These are phyloP conservation scores for Corydoras sp. DNA, from an alignment of 2,113 vertebrate species.

Conservation along the genomic window DNA sequence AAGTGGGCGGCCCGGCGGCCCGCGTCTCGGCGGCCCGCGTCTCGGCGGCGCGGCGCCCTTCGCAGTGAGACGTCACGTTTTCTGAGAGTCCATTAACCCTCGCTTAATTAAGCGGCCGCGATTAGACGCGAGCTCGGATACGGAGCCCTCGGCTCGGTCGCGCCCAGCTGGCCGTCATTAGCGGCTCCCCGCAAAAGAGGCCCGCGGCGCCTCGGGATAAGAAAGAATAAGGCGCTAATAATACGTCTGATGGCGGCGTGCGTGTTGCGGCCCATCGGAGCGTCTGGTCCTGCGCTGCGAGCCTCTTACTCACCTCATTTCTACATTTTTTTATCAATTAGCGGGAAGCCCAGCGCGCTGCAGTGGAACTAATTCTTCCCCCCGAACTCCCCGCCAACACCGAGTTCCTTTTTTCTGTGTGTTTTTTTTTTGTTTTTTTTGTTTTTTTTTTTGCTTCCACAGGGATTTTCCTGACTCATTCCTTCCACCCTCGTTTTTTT, in stretches of 20 bases:
- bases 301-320: constrained; percentile 21
- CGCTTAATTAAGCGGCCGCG: constrained; percentile 70
- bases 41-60: constrained; percentile 36
- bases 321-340: constrained; percentile 18
- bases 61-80: constrained; percentile 58
- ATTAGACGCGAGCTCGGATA: constrained; percentile 61
- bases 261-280: constrained; percentile 5
- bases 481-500: neutral
- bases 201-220: constrained; percentile 17
- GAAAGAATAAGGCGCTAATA: constrained; percentile 36
- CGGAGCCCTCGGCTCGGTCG: constrained; percentile 50
- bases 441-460: constrained; percentile 12
- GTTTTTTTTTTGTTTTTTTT: constrained; percentile 13
- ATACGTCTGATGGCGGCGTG: constrained; percentile 38
- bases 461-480: constrained; percentile 34
- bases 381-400: neutral
- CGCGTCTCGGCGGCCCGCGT: constrained; percentile 53
- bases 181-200: constrained; percentile 50
- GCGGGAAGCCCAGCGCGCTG: neutral
- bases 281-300: neutral
- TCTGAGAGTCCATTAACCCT: constrained; percentile 68
- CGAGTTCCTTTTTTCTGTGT: constrained; percentile 16
- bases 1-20: neutral
- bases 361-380: constrained; percentile 10
- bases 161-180: constrained; percentile 60